Percentiles rank a stretch among this genome's conserved stretches.
phyloP scores from a whole-genome alignment of 2,113 vertebrate species.

The Atrichornis clamosus region DNA sequence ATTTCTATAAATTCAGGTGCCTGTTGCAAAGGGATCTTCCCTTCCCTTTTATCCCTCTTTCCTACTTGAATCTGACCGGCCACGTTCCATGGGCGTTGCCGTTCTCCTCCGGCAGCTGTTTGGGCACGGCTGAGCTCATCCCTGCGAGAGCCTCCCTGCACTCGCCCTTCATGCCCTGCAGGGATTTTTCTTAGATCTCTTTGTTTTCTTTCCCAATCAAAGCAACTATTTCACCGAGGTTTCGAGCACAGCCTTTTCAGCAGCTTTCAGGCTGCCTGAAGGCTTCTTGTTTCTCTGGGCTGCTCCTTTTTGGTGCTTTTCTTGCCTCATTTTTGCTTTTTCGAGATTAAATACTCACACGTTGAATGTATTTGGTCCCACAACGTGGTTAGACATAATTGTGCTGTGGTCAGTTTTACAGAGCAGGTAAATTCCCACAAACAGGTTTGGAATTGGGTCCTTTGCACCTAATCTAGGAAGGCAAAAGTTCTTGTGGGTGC shows the following conservation, averaged over 20 bases:
- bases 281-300: not conserved
- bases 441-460: not conserved
- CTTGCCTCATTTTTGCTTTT: not conserved
- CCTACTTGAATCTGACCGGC: not conserved
- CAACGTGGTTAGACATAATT: not conserved
- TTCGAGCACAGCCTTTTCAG: not conserved
- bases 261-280: not conserved
- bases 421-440: not conserved
- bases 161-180: not conserved
- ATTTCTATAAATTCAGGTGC: not conserved
- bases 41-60: not conserved
- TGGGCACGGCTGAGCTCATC: not conserved
- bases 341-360: not conserved
- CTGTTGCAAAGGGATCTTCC: not conserved
- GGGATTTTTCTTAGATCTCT: constrained; percentile 11
- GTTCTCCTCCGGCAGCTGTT: not conserved
- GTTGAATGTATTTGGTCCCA: not conserved
- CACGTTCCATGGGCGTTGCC: not conserved
- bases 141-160: not conserved
- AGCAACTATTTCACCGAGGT: not conserved
- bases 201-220: not conserved
- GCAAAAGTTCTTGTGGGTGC: not conserved
- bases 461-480: not conserved
- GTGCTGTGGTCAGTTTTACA: not conserved
- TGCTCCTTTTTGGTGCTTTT: not conserved